phyloP scores from a whole-genome alignment of 92 coral and sea anemone genomes.

The Parazoanthus darwini region DNA sequence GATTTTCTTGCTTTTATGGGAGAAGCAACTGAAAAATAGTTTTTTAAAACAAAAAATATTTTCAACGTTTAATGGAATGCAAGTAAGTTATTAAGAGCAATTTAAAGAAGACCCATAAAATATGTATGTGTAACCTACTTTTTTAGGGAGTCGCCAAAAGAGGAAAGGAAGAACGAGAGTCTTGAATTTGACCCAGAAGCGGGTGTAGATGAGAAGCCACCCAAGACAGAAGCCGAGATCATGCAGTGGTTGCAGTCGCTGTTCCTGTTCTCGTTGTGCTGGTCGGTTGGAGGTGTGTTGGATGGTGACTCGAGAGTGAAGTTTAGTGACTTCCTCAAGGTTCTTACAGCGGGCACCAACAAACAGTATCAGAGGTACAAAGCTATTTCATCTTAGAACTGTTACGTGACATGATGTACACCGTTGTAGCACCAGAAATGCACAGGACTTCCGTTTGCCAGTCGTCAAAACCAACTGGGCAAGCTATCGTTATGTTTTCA shows the following conservation, averaged over 20 bases:
- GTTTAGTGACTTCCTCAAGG: conserved; percentile 92
- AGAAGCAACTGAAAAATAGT: no score
- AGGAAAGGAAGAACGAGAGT: conserved; percentile 51
- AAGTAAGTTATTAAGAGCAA: no score
- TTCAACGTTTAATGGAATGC: no score
- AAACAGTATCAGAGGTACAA: conserved; percentile 91
- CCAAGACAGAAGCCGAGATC: conserved; percentile 80
- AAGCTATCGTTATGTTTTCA: no score
- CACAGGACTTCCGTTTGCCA: no score
- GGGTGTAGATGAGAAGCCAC: conserved; percentile 73
- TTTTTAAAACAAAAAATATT: no score
- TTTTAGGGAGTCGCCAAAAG: conserved; percentile 64
- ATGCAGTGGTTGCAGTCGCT: conserved; percentile 97
- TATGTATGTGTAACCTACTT: not conserved
- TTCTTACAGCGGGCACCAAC: conserved; percentile 86
- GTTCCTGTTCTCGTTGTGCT: conserved; percentile 88
- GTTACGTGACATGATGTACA: no score
- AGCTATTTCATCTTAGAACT: no score
- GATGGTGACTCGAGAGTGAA: conserved; percentile 91
- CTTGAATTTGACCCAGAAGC: conserved; percentile 65
- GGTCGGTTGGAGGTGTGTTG: conserved; percentile 93
- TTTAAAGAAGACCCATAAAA: no score
- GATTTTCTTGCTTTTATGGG: no score
- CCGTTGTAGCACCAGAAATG: no score
- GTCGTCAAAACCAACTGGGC: no score